Evolutionary conservation across 2,888 invertebrate species (phyloP).

Genomic region (Clivina fossor): DNA sequence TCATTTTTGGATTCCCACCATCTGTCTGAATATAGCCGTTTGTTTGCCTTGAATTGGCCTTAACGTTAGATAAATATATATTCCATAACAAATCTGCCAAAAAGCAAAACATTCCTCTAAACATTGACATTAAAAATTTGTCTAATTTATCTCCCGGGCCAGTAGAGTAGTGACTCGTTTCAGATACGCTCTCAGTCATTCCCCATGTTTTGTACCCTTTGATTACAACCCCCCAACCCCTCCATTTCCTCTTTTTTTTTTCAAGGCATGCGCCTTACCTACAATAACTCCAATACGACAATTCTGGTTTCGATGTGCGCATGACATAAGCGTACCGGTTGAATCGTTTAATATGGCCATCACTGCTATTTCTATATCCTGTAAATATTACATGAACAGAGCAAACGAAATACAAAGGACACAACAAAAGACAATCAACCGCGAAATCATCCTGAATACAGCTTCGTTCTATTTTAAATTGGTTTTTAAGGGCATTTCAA

Average conservation of each 20-base stretch:
- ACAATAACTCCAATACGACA: conserved; percentile 83
- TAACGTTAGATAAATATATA: too few species aligned
- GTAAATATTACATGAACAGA: too few species aligned
- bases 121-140: conserved; percentile 4
- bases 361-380: conserved; percentile 81
- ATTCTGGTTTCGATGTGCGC: conserved; percentile 77
- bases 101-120: conserved; percentile 15
- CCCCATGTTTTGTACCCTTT: neutral
- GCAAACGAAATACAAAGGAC: too few species aligned
- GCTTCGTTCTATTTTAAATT: too few species aligned
- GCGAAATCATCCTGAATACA: too few species aligned
- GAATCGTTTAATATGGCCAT: conserved; percentile 93
- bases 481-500: too few species aligned
- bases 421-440: too few species aligned
- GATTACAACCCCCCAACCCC: conserved; percentile 2
- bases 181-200: conserved; percentile 8
- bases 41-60: too few species aligned
- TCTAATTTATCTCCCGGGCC: too few species aligned
- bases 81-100: conserved; percentile 5
- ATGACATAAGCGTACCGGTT: conserved; percentile 91
- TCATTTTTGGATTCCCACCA: too few species aligned
- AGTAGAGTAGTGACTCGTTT: conserved; percentile 17
- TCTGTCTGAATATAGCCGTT: too few species aligned
- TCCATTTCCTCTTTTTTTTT: neutral
- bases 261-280: conserved; percentile 57